Conservation (phyloP, 2,113 vertebrate genomes). For the Capra hircus region DNA sequence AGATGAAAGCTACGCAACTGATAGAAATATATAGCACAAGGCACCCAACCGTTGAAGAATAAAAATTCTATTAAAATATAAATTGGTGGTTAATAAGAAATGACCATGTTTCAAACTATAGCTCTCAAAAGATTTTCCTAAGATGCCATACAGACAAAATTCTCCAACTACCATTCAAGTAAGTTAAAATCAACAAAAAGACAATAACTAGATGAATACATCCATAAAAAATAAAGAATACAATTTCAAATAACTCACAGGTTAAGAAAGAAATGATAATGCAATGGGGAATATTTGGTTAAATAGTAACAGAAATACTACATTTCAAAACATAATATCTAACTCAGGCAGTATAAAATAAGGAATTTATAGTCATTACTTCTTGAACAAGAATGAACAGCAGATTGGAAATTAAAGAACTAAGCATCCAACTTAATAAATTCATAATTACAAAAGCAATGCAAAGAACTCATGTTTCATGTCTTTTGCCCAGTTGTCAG, state of each 20-base stretch:
- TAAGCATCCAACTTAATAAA: neutral
- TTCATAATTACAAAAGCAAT: neutral
- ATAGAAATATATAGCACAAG: neutral
- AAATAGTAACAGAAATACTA: neutral
- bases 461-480: neutral
- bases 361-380: neutral
- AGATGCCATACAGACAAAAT: neutral
- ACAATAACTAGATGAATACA: neutral
- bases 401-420: neutral
- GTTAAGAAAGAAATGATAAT: neutral
- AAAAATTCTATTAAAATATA: neutral
- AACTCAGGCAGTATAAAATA: neutral
- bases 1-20: neutral
- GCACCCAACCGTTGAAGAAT: neutral
- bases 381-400: neutral
- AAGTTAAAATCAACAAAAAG: neutral
- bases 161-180: neutral
- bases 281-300: neutral
- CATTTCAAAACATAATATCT: neutral
- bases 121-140: neutral
- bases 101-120: neutral
- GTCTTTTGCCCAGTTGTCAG: neutral
- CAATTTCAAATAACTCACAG: neutral
- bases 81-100: neutral
- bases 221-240: neutral